Evolutionary conservation across 2,888 invertebrate genomes (phyloP), one percentile per base, ranked within the genome.

Genomic region (Macrostomum cliftonense): DNA sequence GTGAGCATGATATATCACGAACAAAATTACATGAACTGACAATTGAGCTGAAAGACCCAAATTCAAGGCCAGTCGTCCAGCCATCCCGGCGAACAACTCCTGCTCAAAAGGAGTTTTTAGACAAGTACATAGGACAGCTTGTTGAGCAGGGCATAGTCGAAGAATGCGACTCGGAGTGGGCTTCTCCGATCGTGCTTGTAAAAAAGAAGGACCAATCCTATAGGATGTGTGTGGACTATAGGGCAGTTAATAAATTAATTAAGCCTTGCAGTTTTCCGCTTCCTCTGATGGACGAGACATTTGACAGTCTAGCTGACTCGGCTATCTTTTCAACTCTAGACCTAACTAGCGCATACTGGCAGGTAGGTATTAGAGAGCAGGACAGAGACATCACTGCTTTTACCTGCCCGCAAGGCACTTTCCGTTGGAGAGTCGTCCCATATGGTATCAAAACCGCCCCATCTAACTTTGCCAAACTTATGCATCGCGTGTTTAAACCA

Each of bases 201-300:
- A 44, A 39, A 19, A 51, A 51, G 42, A 51, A 50, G 20, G 51
- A 51, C 36, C 42, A 38, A 11, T 12, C 16, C 2, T 11, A 42
- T 13, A 12, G 48, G 19, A 20, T 13, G 11, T 42, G 50, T 17
- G 17, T 50, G 11, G 48, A 49, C 39, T 50, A 20, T 40, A 17
- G 47, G 13, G 14, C 13, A 1, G 16, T 50, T 12, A 50, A 50
- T 14, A 7, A 16, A 4, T 14, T 43, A 12, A 51, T 28, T 47
- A 14, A 47, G 20, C n/a, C 38, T 19, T 17, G 49, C 38, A 20
- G 37, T 2, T 14, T 46, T n/a, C 20, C 43, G 42, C 43, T 47
- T 14, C 47, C 43, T 2, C n/a, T n/a, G 4, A 45, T 45, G 4
- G 21, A 19, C 2, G 14, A 42, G 17, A 12, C 17, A 12, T 12